These are phyloP conservation scores for Danaus plexippus DNA, from an alignment of 1,140 invertebrate genomes.

Conservation along the genomic window DNA sequence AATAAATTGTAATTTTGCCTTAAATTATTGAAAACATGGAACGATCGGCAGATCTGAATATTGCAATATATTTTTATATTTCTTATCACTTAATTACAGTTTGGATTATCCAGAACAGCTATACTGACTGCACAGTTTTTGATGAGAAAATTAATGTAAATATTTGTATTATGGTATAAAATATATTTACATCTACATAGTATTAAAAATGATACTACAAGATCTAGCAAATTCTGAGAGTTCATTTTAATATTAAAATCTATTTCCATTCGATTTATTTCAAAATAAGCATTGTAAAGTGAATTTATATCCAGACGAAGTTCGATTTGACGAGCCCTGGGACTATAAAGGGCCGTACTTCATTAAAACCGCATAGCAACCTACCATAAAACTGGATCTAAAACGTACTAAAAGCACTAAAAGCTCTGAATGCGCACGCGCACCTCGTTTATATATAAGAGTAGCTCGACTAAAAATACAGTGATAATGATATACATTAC, in stretches of 20 bases:
- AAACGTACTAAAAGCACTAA: slow-evolving; percentile 15
- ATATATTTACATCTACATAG: no score
- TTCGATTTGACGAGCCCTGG: slow-evolving; percentile 11
- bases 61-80: no score
- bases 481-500: slow-evolving; percentile 8
- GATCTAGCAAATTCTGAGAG: neutral
- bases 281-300: neutral
- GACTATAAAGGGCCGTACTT: slow-evolving; percentile 13
- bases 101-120: no score
- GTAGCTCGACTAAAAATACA: slow-evolving; percentile 3
- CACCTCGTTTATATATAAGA: slow-evolving; percentile 11
- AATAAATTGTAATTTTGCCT: no score
- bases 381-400: slow-evolving; percentile 15
- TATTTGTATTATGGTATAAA: no score
- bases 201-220: no score
- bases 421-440: slow-evolving; percentile 13
- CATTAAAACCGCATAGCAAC: slow-evolving; percentile 13
- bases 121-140: no score
- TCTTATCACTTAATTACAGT: no score
- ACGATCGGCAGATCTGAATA: no score
- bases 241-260: neutral
- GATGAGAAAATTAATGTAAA: no score
- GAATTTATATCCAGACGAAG: slow-evolving; percentile 14
- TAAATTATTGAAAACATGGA: no score
- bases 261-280: neutral